phyloP scores from a whole-genome alignment of 2,888 invertebrate species.

The Monoplex corrugatus region DNA sequence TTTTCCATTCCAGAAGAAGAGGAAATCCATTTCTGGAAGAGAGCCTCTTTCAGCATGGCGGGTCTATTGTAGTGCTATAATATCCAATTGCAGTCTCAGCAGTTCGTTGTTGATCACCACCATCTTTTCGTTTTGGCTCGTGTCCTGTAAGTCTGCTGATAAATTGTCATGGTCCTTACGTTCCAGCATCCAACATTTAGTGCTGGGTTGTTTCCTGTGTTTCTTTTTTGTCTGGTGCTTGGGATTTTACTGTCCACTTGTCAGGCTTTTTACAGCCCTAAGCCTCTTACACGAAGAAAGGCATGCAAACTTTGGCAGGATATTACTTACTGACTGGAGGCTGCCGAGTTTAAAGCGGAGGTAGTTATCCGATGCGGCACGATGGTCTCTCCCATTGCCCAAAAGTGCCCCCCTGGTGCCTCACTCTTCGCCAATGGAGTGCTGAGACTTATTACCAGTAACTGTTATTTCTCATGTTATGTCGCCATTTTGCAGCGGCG shows the following conservation, averaged over 20 bases:
- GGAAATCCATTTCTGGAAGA: too few species aligned
- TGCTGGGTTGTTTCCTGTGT: background rate
- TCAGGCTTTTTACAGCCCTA: constrained; percentile 14
- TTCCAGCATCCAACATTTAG: constrained; percentile 34
- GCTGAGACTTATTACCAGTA: too few species aligned
- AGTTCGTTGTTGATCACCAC: constrained; percentile 42
- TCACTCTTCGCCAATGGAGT: too few species aligned
- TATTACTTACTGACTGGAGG: too few species aligned
- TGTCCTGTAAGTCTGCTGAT: constrained; percentile 23
- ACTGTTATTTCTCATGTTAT: too few species aligned
- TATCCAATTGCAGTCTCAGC: constrained; percentile 29
- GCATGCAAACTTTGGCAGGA: background rate
- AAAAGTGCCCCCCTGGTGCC: too few species aligned
- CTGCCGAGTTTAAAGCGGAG: too few species aligned
- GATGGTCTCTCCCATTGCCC: too few species aligned
- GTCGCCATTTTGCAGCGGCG: too few species aligned
- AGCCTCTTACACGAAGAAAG: constrained; percentile 33
- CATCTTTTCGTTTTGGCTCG: constrained; percentile 3
- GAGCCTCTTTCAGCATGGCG: constrained; percentile 24
- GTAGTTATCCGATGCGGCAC: too few species aligned
- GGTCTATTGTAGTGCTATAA: constrained; percentile 34
- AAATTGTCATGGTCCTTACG: constrained; percentile 31
- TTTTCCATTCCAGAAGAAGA: too few species aligned
- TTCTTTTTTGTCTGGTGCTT: constrained; percentile 1
- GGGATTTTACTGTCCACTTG: background rate